Conservation (phyloP, 2,797 vertebrate species). For the Poecilia wingei region DNA sequence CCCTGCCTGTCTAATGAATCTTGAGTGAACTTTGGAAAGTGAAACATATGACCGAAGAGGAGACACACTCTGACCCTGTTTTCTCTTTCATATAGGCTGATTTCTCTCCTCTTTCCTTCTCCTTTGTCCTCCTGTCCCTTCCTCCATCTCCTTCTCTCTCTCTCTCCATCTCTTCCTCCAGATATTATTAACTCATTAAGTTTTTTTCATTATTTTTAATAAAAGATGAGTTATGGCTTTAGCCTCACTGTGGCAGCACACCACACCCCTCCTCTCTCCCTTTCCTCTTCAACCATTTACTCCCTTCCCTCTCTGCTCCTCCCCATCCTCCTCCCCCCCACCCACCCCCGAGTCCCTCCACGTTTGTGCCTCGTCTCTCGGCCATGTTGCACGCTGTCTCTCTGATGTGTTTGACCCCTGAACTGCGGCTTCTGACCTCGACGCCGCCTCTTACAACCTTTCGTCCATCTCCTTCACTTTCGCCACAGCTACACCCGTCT, state of each 20-base stretch:
- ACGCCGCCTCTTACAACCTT: conserved; percentile 63
- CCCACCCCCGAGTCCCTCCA: neutral
- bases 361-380: conserved; percentile 43
- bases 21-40: conserved; percentile 68
- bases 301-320: conserved; percentile 23
- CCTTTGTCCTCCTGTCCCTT: conserved; percentile 67
- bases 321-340: neutral
- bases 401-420: conserved; percentile 72
- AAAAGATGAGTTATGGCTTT: conserved; percentile 84
- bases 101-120: conserved; percentile 50
- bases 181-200: conserved; percentile 84
- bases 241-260: conserved; percentile 77
- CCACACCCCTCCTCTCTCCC: conserved; percentile 43
- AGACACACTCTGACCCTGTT: conserved; percentile 56
- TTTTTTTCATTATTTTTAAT: conserved; percentile 84
- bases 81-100: conserved; percentile 30
- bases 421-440: conserved; percentile 62
- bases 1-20: conserved; percentile 62
- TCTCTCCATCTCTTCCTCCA: conserved; percentile 74
- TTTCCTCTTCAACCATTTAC: conserved; percentile 64
- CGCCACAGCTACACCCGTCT: conserved; percentile 52
- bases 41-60: conserved; percentile 63
- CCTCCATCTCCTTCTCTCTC: conserved; percentile 66
- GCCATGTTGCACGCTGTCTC: conserved; percentile 65
- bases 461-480: conserved; percentile 72